Conservation (phyloP, 2,113 vertebrate species). For the Mirounga angustirostris region DNA sequence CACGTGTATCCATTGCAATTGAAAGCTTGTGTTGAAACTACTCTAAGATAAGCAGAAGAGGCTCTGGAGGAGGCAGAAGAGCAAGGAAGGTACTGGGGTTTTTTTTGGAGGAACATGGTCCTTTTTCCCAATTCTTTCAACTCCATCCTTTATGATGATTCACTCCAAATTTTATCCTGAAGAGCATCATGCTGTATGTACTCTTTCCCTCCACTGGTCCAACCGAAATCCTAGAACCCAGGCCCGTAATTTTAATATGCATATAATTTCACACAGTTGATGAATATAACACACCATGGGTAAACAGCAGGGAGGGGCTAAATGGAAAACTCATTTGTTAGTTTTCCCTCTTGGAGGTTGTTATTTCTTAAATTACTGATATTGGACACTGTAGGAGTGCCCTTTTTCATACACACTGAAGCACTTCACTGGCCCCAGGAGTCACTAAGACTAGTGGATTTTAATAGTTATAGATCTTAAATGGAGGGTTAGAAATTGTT, state of each 20-base stretch:
- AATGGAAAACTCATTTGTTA: conserved; percentile 87
- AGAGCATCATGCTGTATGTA: conserved; percentile 24
- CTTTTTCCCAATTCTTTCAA: neutral
- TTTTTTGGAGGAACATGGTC: neutral
- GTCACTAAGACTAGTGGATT: conserved; percentile 89
- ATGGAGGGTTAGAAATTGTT: conserved; percentile 90
- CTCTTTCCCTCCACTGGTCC: conserved; percentile 13
- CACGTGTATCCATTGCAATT: conserved; percentile 28
- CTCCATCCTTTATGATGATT: neutral
- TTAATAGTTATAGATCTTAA: conserved; percentile 92
- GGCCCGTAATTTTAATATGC: conserved; percentile 72
- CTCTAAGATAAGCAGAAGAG: neutral
- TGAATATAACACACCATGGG: conserved; percentile 77
- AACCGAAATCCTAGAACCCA: conserved; percentile 70
- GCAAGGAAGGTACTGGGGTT: too few species aligned
- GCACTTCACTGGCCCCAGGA: conserved; percentile 88
- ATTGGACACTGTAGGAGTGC: conserved; percentile 88
- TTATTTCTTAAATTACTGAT: conserved; percentile 90
- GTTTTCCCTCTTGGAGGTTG: conserved; percentile 87
- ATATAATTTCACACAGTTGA: conserved; percentile 83
- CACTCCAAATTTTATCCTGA: neutral
- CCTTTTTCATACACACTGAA: conserved; percentile 86
- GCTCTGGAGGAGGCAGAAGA: neutral
- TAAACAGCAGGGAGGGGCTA: conserved; percentile 88
- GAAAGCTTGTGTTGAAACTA: neutral